Percentiles rank a stretch among this genome's conserved stretches.
Evolutionary conservation across 2,113 vertebrate species (phyloP).

Genomic region (Trachemys scripta): DNA sequence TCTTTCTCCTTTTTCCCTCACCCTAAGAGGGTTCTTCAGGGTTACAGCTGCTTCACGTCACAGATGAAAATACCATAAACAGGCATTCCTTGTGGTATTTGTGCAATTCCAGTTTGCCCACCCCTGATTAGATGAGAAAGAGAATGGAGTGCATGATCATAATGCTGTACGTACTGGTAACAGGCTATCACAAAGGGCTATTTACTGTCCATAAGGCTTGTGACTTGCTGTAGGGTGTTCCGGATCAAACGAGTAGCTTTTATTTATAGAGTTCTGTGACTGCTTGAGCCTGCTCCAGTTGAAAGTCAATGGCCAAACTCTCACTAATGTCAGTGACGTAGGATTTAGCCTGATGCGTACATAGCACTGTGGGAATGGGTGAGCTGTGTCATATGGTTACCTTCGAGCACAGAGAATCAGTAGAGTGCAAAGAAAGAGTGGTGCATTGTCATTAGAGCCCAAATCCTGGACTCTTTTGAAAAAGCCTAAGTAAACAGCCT

Average conservation of each 20-base stretch:
- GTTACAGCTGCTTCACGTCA: not conserved
- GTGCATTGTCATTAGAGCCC: not conserved
- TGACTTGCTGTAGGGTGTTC: not conserved
- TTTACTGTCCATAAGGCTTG: not conserved
- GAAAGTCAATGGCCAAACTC: not conserved
- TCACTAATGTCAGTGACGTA: not conserved
- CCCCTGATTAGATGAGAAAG: not conserved
- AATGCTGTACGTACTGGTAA: not conserved
- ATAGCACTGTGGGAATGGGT: accelerated
- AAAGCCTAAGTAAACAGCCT: not conserved
- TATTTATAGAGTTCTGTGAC: not conserved
- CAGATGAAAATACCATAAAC: not conserved
- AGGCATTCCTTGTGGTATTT: not conserved
- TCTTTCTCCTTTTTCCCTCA: not conserved
- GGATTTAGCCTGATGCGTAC: not conserved
- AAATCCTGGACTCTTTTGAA: not conserved
- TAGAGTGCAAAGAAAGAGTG: not conserved
- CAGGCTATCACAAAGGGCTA: not conserved
- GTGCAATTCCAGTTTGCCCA: not conserved
- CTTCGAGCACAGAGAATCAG: not conserved
- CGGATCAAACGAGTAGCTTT: not conserved
- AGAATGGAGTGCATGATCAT: accelerated
- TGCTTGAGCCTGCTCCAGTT: not conserved
- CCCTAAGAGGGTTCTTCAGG: accelerated
- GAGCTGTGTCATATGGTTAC: not conserved